Percentiles rank a stretch among this genome's conserved stretches.
Evolutionary conservation across 2,113 vertebrate species (phyloP).

Genomic region (Bubalus kerabau): DNA sequence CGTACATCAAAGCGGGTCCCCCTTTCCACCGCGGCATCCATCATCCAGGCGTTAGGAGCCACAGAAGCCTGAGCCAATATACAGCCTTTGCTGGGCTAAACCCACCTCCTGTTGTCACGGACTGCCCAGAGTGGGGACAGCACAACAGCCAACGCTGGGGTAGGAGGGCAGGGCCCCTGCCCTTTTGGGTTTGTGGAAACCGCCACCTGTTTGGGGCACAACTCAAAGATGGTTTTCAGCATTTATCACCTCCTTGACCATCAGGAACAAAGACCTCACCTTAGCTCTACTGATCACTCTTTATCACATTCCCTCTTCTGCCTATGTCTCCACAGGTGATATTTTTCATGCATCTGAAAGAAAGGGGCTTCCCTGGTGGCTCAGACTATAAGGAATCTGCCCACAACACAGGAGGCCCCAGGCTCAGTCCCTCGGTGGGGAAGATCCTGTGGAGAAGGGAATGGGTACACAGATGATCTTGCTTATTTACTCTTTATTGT

Average conservation of each 20-base stretch:
- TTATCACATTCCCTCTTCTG: not conserved
- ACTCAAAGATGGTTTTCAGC: not conserved
- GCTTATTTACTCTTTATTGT: not conserved
- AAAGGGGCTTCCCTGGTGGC: not conserved
- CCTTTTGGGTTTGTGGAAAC: not conserved
- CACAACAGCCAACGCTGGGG: not conserved
- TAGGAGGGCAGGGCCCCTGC: not conserved
- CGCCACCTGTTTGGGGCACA: not conserved
- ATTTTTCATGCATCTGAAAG: not conserved
- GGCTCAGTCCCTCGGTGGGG: not conserved
- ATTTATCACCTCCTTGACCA: not conserved
- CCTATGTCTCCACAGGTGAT: not conserved
- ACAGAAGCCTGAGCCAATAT: constrained; percentile 82
- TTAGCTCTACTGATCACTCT: not conserved
- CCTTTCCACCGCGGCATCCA: constrained; percentile 82
- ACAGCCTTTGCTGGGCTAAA: constrained; percentile 83
- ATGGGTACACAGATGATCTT: not conserved
- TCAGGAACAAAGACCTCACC: not conserved
- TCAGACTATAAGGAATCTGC: not conserved
- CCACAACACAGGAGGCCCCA: not conserved
- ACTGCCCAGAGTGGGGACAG: constrained; percentile 40
- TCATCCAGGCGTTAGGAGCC: constrained; percentile 83
- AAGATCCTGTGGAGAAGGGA: not conserved
- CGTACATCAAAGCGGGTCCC: constrained; percentile 86
- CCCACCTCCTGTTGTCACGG: constrained; percentile 77